Evolutionary conservation across 1,140 invertebrate genomes (phyloP).

Genomic region (Mycetomoellerius zeteki): DNA sequence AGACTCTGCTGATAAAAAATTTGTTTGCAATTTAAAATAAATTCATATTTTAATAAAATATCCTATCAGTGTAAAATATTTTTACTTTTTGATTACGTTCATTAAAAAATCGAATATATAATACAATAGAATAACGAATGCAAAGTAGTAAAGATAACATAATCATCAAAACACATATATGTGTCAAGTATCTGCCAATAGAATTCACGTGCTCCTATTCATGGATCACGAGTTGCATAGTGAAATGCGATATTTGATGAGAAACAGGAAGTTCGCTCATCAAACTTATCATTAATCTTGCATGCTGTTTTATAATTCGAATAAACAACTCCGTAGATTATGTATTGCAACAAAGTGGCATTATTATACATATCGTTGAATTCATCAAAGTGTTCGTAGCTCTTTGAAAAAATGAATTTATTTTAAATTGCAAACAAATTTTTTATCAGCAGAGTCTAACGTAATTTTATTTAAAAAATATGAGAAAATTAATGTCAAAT

Average conservation of each 20-base stretch:
- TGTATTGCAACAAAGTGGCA: background rate
- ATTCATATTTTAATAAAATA: too few species aligned
- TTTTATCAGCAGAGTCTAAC: background rate
- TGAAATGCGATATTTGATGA: background rate
- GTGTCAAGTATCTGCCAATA: background rate
- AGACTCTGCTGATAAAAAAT: background rate
- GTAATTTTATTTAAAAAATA: background rate
- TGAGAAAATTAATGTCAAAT: background rate
- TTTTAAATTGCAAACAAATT: too few species aligned
- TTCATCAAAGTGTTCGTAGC: background rate
- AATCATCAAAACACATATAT: background rate
- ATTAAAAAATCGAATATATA: too few species aligned
- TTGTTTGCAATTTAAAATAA: too few species aligned
- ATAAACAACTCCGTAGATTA: background rate
- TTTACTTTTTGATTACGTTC: too few species aligned
- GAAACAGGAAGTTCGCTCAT: background rate
- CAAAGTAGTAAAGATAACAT: slow-evolving; percentile 6
- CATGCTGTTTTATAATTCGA: background rate
- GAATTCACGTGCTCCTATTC: background rate
- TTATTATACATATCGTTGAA: background rate
- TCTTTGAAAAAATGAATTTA: background rate
- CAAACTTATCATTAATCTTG: slow-evolving; percentile 20
- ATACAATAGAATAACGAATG: background rate
- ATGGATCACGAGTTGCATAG: background rate
- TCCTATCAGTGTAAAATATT: too few species aligned